Base-by-base conservation (phyloP, 2,888 invertebrate genomes). In the Nymphalis c-album region DNA sequence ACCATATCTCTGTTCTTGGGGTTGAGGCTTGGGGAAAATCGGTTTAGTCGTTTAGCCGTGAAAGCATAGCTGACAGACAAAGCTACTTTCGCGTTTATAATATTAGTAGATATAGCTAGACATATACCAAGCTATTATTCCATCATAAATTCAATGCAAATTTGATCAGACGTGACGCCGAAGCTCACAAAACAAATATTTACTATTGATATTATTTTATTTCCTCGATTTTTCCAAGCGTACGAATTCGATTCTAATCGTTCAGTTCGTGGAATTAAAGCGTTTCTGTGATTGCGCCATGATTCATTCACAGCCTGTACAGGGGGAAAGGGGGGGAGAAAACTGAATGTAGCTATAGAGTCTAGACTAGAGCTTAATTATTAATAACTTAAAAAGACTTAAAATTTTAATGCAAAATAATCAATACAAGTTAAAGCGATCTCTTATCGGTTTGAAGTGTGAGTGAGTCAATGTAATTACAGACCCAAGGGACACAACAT, bases 301-400 rank as follows among this genome's bases (percentile, higher is more conserved):
- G 79, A 85, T 84, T 86, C 86, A 87, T 87, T 86, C 85, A 26
- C 22, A 85, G 82, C 64, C 62, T 71, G 72, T 60, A 74, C 69
- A 71, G 55, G 65, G 65, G 68, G 69, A 66, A 72, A 72, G 60
- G 74, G 70, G 73, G 55, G 66, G 65, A 22, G 26, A 8, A 35
- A 57, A 35, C 20, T 57, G 57, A 40, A 40, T 18, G n/a, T 55
- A n/a, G 40, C 57, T 35, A 13, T 69, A 59, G 68, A 62, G 47
- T 59, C 16, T 69, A 67, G 51, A 20, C 51, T 20, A 20, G 22
- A 48, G 60, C 26, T 48, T 59, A 50, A 45, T 64, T 64, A 45
- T 57, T 57, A 47, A 51, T 62, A 26, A 40, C 16, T 35, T 20
- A 62, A 62, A 50, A 55, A 17, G 26, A 17, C 5, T 20, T 53